Evolutionary conservation across 2,113 vertebrate species (phyloP).

Genomic region (Hirundichthys speculiger): DNA sequence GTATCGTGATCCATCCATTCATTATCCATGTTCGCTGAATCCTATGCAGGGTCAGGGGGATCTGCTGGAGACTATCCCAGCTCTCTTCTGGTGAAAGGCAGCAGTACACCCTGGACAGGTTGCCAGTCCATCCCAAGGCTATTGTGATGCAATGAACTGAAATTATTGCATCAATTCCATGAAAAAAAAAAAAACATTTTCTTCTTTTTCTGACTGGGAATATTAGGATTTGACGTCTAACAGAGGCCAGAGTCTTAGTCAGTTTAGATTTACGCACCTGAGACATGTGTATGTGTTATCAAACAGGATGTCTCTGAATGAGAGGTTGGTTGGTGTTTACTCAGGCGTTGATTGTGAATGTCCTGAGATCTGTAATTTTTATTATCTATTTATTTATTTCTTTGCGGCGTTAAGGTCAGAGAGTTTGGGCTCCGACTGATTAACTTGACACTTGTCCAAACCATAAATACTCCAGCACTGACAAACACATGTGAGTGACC

Average conservation of each 20-base stretch:
- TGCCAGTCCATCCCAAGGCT: too few species aligned
- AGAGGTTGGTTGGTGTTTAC: constrained; percentile 35
- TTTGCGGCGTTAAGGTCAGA: constrained; percentile 32
- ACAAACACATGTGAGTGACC: constrained; percentile 41
- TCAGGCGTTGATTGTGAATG: constrained; percentile 1
- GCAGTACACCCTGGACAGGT: too few species aligned
- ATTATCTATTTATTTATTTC: constrained; percentile 31
- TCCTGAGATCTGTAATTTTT: constrained; percentile 38
- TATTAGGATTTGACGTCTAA: constrained; percentile 4
- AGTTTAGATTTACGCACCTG: background rate
- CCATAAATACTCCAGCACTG: constrained; percentile 65
- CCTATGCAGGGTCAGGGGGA: too few species aligned
- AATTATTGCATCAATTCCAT: background rate
- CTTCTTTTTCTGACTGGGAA: constrained; percentile 6
- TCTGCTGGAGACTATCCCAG: too few species aligned
- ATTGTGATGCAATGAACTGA: background rate
- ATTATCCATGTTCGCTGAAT: too few species aligned
- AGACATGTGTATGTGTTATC: constrained; percentile 11
- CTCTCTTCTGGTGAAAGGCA: too few species aligned
- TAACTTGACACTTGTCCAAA: constrained; percentile 64
- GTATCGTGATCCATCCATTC: background rate
- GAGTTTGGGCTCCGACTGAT: constrained; percentile 29
- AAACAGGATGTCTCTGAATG: constrained; percentile 35
- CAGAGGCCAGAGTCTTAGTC: too few species aligned
- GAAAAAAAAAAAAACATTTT: background rate